Evolutionary conservation across 2,797 vertebrate genomes (phyloP).

Genomic region (Epinephelus awoara): DNA sequence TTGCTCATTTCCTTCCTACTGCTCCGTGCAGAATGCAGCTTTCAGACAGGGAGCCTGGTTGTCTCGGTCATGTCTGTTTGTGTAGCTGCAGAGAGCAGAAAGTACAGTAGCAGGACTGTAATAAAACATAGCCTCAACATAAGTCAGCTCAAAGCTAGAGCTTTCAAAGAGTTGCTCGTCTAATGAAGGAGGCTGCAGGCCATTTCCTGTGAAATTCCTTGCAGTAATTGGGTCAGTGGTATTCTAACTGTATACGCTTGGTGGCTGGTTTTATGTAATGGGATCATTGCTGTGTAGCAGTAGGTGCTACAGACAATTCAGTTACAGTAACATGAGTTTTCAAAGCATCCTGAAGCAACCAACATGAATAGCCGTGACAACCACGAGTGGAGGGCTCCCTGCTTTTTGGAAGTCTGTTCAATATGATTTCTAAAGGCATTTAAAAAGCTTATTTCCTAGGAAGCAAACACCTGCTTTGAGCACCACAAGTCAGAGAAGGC

Average conservation of each 20-base stretch:
- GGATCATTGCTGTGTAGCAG: slow-evolving; percentile 6
- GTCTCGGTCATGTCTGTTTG: slow-evolving; percentile 45
- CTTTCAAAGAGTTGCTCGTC: slow-evolving; percentile 24
- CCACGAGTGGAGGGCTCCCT: too few relatives aligned
- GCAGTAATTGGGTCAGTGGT: slow-evolving; percentile 20
- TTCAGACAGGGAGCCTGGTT: slow-evolving; percentile 21
- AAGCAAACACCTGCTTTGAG: background rate
- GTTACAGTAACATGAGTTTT: slow-evolving; percentile 10
- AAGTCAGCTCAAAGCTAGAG: slow-evolving; percentile 32
- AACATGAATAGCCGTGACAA: too few relatives aligned
- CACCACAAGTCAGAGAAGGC: too few relatives aligned
- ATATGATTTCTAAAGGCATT: background rate
- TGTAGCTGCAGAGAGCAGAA: slow-evolving; percentile 31
- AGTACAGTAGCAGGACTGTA: slow-evolving; percentile 3
- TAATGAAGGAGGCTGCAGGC: slow-evolving; percentile 28
- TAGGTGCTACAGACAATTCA: background rate
- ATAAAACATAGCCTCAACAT: slow-evolving; percentile 9
- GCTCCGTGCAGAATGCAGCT: slow-evolving; percentile 30
- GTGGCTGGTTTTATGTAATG: slow-evolving; percentile 17
- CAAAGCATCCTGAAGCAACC: background rate
- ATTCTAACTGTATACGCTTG: slow-evolving; percentile 15
- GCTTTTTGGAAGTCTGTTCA: background rate
- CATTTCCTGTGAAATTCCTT: slow-evolving; percentile 6
- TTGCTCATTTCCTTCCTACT: slow-evolving; percentile 21
- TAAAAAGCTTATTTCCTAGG: slow-evolving; percentile 7